These are phyloP conservation scores for Urosaurus nigricauda DNA, from an alignment of 2,797 vertebrate genomes.

Conservation along the genomic window DNA sequence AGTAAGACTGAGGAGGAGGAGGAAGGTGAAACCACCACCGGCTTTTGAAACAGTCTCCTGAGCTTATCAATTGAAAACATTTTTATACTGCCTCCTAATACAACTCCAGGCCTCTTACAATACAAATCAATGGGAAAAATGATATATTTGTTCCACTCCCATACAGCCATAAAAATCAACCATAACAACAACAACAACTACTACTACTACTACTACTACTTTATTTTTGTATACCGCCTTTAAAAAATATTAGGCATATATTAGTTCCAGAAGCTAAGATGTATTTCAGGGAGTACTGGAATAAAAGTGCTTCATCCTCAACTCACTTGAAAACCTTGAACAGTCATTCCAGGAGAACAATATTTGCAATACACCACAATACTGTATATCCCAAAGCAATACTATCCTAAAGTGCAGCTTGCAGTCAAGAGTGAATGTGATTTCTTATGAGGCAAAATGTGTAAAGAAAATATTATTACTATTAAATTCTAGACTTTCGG, in stretches of 20 bases:
- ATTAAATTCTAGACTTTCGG: neutral
- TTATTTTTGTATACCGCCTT: no score
- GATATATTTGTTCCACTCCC: neutral
- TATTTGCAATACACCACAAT: neutral
- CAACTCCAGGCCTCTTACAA: neutral
- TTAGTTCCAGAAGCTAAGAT: neutral
- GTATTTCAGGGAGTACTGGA: neutral
- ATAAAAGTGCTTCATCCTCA: neutral
- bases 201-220: no score
- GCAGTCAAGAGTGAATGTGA: neutral
- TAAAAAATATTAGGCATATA: conserved; percentile 3
- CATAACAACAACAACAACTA: no score
- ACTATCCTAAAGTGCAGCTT: neutral
- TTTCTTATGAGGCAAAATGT: neutral
- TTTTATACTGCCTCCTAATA: neutral
- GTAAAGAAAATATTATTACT: neutral
- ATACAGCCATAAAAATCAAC: neutral
- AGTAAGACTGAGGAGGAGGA: neutral
- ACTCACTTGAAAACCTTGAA: no score
- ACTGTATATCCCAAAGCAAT: neutral
- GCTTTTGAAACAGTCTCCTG: neutral
- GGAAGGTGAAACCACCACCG: neutral
- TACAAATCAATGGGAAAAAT: neutral
- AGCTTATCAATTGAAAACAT: neutral
- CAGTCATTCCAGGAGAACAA: neutral